Base-by-base conservation (phyloP, 2,888 invertebrate genomes). In the Sycophila texana region DNA sequence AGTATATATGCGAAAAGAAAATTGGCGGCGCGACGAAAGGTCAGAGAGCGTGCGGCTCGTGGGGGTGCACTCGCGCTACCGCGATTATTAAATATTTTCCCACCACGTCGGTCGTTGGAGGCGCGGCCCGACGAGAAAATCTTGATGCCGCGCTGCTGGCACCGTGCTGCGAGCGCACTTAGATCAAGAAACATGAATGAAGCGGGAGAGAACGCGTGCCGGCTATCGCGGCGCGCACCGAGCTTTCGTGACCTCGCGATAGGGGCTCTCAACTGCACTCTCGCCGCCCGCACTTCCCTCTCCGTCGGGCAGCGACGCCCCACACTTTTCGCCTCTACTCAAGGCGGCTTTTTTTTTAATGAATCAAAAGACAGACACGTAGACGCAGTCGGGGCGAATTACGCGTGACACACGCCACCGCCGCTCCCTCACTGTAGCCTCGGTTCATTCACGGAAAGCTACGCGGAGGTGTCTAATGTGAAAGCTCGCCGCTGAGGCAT, bases 111-210 rank as follows among this genome's bases (percentile, higher is more conserved):
- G 30, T 30, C 30, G 30, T 30, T 7, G n/a, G 30, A 30, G 30
- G 30, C 30, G 4, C 30, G 4, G 30, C 30, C 7, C 39, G 39
- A 10, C 10, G 39, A 5, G 39, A 39, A 39, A 39, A 39, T 10
- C 10, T 39, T 39, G 39, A 39, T 39, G 39, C 39, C 39, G 39
- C 10, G 39, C 1, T 5, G 39, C 39, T 39, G 39, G 39, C 39
- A 39, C 39, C 39, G 39, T 26, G 63, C 30, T 12, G 70, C 63
- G 76, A 78, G 66, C 74, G 74, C 71, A 80, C 74, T 77, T 86
- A 85, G 84, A 87, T 86, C 86, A 86, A 87, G 88, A 89, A 88
- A 86, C 88, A 88, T 89, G 89, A 89, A 89, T 89, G 89, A 87
- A 89, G 85, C 87, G 86, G 86, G 58, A 10, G 58, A 10, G 75